Conservation (phyloP, 1,140 invertebrate species). For the Lordiphosa collinella region DNA sequence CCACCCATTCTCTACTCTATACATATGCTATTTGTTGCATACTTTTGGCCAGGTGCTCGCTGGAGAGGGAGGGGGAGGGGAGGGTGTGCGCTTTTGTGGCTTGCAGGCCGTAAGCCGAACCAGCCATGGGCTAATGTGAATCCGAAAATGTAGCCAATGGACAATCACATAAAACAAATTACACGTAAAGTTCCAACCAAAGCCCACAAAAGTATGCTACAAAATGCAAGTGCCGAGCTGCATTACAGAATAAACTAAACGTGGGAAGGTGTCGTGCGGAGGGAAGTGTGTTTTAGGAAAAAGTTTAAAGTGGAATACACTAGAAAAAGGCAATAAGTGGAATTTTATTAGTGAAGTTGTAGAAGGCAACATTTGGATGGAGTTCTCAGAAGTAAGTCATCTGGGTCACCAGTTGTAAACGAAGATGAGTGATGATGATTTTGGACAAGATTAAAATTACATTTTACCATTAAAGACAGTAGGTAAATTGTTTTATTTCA, state of each 20-base stretch:
- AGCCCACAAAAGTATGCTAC: slow-evolving; percentile 69
- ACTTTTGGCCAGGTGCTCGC: slow-evolving; percentile 21
- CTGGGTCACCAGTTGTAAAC: no score
- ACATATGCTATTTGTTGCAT: slow-evolving; percentile 68
- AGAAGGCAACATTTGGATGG: no score
- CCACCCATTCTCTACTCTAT: not conserved
- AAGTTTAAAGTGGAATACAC: no score
- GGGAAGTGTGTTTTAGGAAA: no score
- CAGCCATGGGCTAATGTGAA: slow-evolving; percentile 60
- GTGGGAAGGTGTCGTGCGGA: not conserved
- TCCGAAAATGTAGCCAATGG: slow-evolving; percentile 71
- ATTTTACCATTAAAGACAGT: no score
- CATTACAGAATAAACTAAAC: slow-evolving; percentile 12
- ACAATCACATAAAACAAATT: slow-evolving; percentile 77
- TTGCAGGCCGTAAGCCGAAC: slow-evolving; percentile 43
- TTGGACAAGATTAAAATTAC: no score
- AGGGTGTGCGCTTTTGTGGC: slow-evolving; percentile 41
- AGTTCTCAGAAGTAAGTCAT: no score
- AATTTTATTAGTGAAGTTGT: no score
- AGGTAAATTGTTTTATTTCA: no score
- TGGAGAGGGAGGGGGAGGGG: not conserved
- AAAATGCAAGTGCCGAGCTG: slow-evolving; percentile 58
- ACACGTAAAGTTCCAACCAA: slow-evolving; percentile 63
- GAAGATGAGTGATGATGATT: no score
- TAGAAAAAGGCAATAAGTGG: no score